phyloP scores from a whole-genome alignment of 2,888 invertebrate species.

The Eilema griseolum region DNA sequence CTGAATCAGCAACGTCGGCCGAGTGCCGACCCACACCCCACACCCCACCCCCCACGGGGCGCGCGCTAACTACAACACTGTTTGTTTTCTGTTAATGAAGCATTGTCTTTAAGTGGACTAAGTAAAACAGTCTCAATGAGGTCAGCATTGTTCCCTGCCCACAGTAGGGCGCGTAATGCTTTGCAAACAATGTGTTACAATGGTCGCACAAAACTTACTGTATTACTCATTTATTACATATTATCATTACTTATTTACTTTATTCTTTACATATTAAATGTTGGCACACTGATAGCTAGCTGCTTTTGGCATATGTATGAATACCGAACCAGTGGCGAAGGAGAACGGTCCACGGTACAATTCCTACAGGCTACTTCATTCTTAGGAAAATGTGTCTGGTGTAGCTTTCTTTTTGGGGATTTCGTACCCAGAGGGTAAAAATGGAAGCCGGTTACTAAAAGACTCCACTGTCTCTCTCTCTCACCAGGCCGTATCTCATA shows the following conservation, averaged over 20 bases:
- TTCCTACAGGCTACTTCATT: no score
- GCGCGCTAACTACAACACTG: neutral
- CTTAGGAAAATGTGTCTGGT: no score
- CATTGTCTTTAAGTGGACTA: slow-evolving; percentile 10
- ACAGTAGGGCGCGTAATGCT: neutral
- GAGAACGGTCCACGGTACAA: no score
- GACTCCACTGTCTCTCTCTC: no score
- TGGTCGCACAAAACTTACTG: neutral
- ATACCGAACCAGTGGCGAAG: no score
- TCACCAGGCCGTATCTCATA: no score
- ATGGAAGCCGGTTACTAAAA: no score
- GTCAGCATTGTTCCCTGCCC: neutral
- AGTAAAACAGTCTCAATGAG: slow-evolving; percentile 7
- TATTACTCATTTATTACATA: neutral
- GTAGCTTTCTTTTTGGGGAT: no score
- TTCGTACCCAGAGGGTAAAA: no score
- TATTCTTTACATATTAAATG: neutral
- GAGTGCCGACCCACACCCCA: no score
- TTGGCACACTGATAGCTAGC: neutral
- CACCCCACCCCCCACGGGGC: neutral
- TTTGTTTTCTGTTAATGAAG: slow-evolving; percentile 3
- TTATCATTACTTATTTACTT: no score
- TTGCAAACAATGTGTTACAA: neutral
- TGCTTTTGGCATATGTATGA: neutral
- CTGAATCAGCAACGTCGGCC: neutral